Evolutionary conservation across 2,888 invertebrate genomes (phyloP).

Genomic region (Lissonota sp.): DNA sequence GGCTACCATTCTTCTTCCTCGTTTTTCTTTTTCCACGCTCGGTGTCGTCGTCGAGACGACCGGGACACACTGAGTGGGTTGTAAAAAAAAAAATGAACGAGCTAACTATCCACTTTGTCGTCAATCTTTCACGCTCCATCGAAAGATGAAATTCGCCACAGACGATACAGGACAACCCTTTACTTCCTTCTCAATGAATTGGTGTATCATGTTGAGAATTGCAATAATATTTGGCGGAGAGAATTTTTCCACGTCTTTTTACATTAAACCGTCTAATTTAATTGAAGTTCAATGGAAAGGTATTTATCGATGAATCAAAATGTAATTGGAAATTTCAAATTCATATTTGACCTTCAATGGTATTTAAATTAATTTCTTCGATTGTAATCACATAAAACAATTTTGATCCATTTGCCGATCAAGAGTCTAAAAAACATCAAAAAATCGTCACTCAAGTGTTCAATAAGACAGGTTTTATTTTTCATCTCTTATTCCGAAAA

Average conservation of each 20-base stretch:
- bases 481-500: conserved; percentile 1
- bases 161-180: background rate
- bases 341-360: no score
- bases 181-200: background rate
- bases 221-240: background rate
- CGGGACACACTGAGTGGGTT: conserved; percentile 26
- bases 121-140: conserved; percentile 50
- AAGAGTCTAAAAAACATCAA: no score
- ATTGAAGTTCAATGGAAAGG: no score
- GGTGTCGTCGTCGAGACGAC: conserved; percentile 7
- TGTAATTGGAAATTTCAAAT: no score
- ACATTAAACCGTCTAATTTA: no score
- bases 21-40: background rate
- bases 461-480: background rate
- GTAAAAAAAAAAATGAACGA: conserved; percentile 8
- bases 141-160: conserved; percentile 21
- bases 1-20: conserved; percentile 12
- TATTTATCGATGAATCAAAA: no score
- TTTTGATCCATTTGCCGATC: no score
- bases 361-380: no score
- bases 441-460: no score
- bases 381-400: no score
- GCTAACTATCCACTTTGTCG: conserved; percentile 25
- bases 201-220: background rate
- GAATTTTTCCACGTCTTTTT: no score